Evolutionary conservation across 2,888 invertebrate species (phyloP).

Genomic region (Dryocosmus kuriphilus): DNA sequence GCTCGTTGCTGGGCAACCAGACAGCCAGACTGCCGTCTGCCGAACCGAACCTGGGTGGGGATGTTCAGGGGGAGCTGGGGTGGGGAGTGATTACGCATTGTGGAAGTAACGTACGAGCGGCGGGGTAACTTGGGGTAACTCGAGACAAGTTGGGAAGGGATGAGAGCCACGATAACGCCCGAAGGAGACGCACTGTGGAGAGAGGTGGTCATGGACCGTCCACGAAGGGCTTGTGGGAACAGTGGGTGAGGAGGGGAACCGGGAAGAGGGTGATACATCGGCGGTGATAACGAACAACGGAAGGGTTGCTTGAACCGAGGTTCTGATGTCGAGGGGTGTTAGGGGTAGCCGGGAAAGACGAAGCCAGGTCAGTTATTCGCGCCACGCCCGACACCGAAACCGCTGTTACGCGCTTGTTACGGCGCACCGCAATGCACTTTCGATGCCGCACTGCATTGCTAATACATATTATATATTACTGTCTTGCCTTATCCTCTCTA

Average conservation of each 20-base stretch:
- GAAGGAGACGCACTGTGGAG: constrained; percentile 35
- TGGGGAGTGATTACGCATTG: constrained; percentile 28
- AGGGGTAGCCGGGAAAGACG: constrained; percentile 63
- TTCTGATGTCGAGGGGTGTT: constrained; percentile 33
- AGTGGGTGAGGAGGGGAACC: constrained; percentile 44
- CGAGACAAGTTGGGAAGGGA: constrained; percentile 46
- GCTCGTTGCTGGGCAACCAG: constrained; percentile 59
- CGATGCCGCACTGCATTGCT: constrained; percentile 58
- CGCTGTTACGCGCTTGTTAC: constrained; percentile 58
- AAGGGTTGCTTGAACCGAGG: constrained; percentile 41
- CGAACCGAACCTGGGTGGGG: constrained; percentile 37
- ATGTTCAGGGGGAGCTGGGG: background rate
- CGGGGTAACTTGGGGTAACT: constrained; percentile 41
- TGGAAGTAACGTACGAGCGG: constrained; percentile 43
- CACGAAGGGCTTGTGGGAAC: constrained; percentile 12
- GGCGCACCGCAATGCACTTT: constrained; percentile 67
- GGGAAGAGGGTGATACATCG: constrained; percentile 40
- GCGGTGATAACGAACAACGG: constrained; percentile 9
- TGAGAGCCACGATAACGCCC: constrained; percentile 41
- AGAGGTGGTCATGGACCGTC: constrained; percentile 40
- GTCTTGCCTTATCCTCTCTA: constrained; percentile 63
- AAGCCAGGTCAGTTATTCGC: constrained; percentile 73
- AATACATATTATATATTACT: constrained; percentile 65
- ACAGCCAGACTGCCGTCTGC: constrained; percentile 59
- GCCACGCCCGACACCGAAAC: constrained; percentile 69